Evolutionary conservation across 1,140 invertebrate genomes (phyloP).

Genomic region (Colletes gigas): DNA sequence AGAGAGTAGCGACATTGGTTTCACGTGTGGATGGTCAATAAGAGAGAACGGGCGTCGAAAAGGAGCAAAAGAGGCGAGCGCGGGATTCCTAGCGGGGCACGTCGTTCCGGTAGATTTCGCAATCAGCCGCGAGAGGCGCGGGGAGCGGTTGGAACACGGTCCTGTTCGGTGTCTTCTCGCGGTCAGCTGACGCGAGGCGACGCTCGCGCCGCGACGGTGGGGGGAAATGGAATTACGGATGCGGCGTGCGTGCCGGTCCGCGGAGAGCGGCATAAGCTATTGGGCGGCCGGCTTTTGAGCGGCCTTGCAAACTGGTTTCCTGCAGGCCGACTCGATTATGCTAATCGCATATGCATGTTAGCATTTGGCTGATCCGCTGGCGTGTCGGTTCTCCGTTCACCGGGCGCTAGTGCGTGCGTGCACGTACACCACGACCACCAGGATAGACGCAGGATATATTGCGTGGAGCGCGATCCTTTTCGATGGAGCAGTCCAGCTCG

Average conservation of each 20-base stretch:
- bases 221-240: constrained; percentile 74
- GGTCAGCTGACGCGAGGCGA: constrained; percentile 70
- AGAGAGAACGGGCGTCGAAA: no score
- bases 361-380: constrained; percentile 73
- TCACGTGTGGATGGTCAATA: no score
- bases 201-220: constrained; percentile 16
- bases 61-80: no score
- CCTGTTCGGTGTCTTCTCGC: constrained; percentile 25
- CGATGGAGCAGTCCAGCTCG: constrained; percentile 35
- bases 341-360: constrained; percentile 79
- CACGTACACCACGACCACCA: neutral
- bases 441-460: constrained; percentile 27
- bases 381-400: constrained; percentile 50
- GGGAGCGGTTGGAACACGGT: neutral
- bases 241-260: constrained; percentile 68
- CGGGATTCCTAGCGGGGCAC: neutral
- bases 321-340: constrained; percentile 78
- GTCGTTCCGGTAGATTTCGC: neutral
- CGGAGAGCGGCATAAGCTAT: constrained; percentile 69
- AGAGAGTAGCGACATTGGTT: no score
- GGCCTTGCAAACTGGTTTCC: constrained; percentile 81
- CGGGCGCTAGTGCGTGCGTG: neutral
- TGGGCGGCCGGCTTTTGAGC: constrained; percentile 73
- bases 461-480: constrained; percentile 29
- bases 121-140: constrained; percentile 4